Conservation (phyloP, 2,797 vertebrate species). For the Salmo trutta region DNA sequence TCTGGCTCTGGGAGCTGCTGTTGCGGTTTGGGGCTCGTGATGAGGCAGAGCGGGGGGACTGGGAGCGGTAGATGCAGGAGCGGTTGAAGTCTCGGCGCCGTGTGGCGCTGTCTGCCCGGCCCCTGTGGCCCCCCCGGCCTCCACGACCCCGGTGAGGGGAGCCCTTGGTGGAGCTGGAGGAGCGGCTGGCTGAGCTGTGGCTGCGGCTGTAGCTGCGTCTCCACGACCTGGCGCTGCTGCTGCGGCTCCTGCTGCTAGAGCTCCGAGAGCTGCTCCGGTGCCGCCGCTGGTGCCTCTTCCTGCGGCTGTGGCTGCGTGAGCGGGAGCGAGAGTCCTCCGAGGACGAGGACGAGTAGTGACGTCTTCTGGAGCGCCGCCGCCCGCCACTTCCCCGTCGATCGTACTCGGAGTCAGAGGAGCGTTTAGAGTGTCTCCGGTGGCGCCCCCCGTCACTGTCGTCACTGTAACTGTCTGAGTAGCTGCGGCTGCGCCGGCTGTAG, state of each 20-base stretch:
- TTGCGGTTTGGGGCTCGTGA: constrained; percentile 71
- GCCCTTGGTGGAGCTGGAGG: constrained; percentile 78
- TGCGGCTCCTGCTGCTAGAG: constrained; percentile 86
- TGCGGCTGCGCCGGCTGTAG: constrained; percentile 88
- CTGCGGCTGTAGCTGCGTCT: constrained; percentile 91
- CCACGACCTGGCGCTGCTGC: constrained; percentile 90
- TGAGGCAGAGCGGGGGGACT: constrained; percentile 87
- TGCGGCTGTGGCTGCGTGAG: constrained; percentile 83
- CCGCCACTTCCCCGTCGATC: constrained; percentile 79
- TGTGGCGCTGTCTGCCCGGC: constrained; percentile 82
- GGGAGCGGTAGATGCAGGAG: constrained; percentile 93
- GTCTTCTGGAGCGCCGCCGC: constrained; percentile 83
- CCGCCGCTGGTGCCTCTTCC: constrained; percentile 79
- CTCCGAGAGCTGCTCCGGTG: constrained; percentile 80
- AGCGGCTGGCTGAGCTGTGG: constrained; percentile 88
- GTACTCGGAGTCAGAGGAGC: constrained; percentile 87
- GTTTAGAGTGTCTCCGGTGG: constrained; percentile 82
- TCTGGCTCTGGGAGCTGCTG: constrained; percentile 57
- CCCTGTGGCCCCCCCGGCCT: constrained; percentile 68
- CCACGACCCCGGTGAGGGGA: constrained; percentile 70
- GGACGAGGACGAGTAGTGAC: constrained; percentile 85
- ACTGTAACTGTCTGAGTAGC: constrained; percentile 91
- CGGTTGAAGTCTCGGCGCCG: constrained; percentile 89
- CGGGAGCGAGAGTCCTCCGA: constrained; percentile 88
- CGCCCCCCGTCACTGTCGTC: constrained; percentile 87